These are phyloP conservation scores for Ptilonorhynchus violaceus DNA, from an alignment of 2,113 vertebrate genomes.

Conservation along the genomic window DNA sequence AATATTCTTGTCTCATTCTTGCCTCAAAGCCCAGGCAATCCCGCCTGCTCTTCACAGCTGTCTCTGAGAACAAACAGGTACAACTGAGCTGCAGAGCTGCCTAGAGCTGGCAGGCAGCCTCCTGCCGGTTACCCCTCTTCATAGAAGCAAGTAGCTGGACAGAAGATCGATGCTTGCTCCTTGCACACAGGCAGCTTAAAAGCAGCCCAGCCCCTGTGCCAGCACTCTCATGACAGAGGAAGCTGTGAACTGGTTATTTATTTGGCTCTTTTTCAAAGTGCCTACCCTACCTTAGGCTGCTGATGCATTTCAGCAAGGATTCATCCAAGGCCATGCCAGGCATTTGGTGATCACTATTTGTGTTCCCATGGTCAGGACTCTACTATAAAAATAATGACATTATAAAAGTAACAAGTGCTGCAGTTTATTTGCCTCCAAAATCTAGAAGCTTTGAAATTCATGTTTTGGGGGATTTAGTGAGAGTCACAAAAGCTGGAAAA, in stretches of 20 bases:
- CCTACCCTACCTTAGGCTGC: not conserved
- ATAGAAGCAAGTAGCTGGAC: not conserved
- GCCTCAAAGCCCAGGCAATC: not conserved
- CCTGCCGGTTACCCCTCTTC: not conserved
- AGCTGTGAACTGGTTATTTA: not conserved
- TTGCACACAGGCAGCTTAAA: not conserved
- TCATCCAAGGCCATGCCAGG: not conserved
- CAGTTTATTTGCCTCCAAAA: not conserved
- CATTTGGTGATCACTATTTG: not conserved
- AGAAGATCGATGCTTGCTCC: conserved; percentile 9
- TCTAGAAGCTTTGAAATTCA: not conserved
- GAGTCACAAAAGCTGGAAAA: not conserved
- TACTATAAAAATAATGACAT: not conserved
- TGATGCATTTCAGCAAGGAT: not conserved
- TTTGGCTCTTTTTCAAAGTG: not conserved
- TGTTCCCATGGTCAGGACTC: not conserved
- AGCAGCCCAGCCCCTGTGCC: not conserved
- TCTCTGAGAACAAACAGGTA: not conserved
- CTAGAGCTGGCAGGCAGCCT: not conserved
- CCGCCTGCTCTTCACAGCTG: not conserved
- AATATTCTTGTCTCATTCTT: not conserved
- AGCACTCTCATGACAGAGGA: not conserved
- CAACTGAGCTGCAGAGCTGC: not conserved
- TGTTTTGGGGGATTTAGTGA: not conserved
- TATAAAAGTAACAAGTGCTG: not conserved